Percentiles rank a stretch among this genome's conserved stretches.
Conservation (phyloP, 92 coral and sea anemone genomes). For the Porites evermanni region DNA sequence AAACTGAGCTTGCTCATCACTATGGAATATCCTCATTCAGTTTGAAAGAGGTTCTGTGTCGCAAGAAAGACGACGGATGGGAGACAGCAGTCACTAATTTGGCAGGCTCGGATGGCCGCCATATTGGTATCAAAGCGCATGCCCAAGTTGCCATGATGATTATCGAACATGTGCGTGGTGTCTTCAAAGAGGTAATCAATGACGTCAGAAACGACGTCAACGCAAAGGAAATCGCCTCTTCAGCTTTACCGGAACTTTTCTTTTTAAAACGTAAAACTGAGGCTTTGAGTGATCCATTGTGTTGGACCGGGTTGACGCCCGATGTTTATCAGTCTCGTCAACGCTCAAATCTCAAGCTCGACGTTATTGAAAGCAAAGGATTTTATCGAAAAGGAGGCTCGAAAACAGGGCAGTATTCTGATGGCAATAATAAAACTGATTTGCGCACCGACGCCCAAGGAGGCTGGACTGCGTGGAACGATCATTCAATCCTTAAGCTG, state of each 20-base stretch:
- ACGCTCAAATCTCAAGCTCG: conserved; percentile 43
- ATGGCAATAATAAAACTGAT: neutral
- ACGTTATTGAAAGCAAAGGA: conserved; percentile 27
- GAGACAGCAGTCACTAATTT: conserved; percentile 28
- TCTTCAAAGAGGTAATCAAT: conserved; percentile 8
- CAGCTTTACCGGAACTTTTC: conserved; percentile 9
- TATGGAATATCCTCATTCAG: conserved; percentile 70
- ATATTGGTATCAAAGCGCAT: conserved; percentile 71
- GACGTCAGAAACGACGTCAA: neutral
- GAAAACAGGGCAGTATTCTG: neutral
- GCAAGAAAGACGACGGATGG: conserved; percentile 32
- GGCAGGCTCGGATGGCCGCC: conserved; percentile 65
- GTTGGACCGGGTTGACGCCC: conserved; percentile 83
- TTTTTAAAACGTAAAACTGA: conserved; percentile 16
- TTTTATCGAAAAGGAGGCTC: conserved; percentile 2
- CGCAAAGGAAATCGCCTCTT: neutral
- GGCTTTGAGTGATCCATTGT: conserved; percentile 52
- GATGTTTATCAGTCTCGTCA: conserved; percentile 25
- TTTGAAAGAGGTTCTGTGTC: conserved; percentile 66
- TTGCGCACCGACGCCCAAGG: conserved; percentile 46
- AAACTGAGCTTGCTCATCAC: conserved; percentile 51
- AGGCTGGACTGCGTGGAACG: conserved; percentile 65
- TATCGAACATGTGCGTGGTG: conserved; percentile 43
- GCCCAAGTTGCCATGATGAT: conserved; percentile 72
- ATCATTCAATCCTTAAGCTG: conserved; percentile 33